Conservation (phyloP, 2,797 vertebrate genomes). For the Pelobates cultripes region DNA sequence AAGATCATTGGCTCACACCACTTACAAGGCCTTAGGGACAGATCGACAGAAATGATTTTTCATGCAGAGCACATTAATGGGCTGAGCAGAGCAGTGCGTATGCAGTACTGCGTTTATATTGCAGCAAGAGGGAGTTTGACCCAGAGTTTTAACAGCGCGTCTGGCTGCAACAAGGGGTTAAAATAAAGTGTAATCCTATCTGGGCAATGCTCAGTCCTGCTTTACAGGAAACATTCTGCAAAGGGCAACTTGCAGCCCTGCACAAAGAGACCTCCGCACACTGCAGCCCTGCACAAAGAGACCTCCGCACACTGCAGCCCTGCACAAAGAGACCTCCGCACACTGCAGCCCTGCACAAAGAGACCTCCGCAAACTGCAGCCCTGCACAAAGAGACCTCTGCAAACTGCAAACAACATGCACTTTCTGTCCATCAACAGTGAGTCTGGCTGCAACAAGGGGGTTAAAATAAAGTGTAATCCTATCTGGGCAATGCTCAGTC, state of each 20-base stretch:
- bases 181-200: conserved; percentile 67
- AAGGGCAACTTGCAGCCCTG: too few species aligned
- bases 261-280: too few species aligned
- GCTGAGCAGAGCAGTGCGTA: background rate
- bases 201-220: conserved; percentile 77
- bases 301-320: too few species aligned
- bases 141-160: conserved; percentile 60
- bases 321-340: too few species aligned
- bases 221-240: conserved; percentile 44
- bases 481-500: conserved; percentile 76
- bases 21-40: background rate
- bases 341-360: too few species aligned
- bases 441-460: conserved; percentile 76
- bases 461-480: conserved; percentile 63
- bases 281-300: too few species aligned
- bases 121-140: conserved; percentile 52
- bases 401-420: too few species aligned
- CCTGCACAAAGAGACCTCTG: too few species aligned
- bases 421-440: too few species aligned
- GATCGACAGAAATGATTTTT: conserved; percentile 11
- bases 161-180: conserved; percentile 72
- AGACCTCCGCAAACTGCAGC: too few species aligned
- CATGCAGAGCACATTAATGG: conserved; percentile 17
- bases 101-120: conserved; percentile 57
- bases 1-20: background rate